phyloP scores from a whole-genome alignment of 1,140 invertebrate species.

The Rhopalosiphum maidis region DNA sequence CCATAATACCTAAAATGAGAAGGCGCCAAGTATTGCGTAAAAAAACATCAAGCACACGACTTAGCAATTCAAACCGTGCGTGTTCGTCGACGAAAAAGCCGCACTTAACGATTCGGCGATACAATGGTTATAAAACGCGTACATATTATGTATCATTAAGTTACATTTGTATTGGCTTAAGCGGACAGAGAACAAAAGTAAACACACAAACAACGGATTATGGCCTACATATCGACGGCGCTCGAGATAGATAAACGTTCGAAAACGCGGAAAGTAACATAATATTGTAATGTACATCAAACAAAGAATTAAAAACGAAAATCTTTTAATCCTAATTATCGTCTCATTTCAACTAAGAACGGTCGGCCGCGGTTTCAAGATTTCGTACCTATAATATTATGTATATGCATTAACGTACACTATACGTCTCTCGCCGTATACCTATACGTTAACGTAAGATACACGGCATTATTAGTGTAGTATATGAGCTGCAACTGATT shows the following conservation, averaged over 20 bases:
- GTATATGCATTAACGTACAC: neutral
- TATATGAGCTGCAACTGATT: neutral
- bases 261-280: neutral
- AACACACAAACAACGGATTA: constrained; percentile 8
- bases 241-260: neutral
- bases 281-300: neutral
- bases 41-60: neutral
- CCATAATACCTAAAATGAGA: neutral
- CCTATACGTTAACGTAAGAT: neutral
- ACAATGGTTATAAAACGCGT: neutral
- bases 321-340: constrained; percentile 6
- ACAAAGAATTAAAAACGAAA: constrained; percentile 3
- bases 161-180: neutral
- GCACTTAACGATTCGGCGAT: neutral
- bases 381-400: neutral
- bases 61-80: neutral
- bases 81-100: neutral
- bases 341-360: neutral
- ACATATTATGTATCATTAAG: neutral
- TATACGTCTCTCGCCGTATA: neutral
- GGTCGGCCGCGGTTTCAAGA: neutral
- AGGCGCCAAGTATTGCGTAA: neutral
- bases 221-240: neutral
- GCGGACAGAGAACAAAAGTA: neutral
- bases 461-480: neutral